A percentile compares a stretch with the other conserved stretches of the same genome.
Evolutionary conservation across 2,113 vertebrate species (phyloP).

Genomic region (Microtus ochrogaster): DNA sequence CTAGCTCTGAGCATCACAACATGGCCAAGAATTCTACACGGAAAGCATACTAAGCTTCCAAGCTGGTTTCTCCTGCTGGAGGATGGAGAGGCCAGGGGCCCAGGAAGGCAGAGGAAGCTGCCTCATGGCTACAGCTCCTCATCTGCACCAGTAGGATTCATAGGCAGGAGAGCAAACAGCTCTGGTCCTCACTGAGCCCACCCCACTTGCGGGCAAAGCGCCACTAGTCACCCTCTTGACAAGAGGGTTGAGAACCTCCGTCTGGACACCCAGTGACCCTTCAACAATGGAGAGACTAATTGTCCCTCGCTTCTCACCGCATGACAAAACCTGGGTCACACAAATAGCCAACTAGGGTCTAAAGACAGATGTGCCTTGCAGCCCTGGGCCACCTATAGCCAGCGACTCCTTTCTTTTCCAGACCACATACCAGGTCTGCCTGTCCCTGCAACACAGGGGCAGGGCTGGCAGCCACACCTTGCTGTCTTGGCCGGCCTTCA

Average conservation of each 20-base stretch:
- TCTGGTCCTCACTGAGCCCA: too few species aligned
- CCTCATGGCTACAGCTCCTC: accelerated
- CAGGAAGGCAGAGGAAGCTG: not conserved
- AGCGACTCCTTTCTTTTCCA: accelerated
- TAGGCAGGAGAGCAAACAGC: not conserved
- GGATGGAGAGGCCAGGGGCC: not conserved
- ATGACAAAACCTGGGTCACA: not conserved
- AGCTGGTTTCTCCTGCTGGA: not conserved
- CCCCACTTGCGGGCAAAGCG: not conserved
- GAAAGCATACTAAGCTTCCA: not conserved
- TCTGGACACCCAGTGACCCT: not conserved
- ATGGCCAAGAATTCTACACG: not conserved
- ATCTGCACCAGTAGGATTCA: not conserved
- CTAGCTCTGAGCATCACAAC: not conserved
- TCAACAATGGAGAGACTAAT: not conserved
- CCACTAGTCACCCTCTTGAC: not conserved
- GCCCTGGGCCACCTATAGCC: not conserved
- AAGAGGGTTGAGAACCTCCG: not conserved
- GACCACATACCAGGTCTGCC: not conserved
- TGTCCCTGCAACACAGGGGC: too few species aligned
- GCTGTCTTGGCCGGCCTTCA: not conserved
- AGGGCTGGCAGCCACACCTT: not conserved
- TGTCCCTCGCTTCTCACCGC: not conserved
- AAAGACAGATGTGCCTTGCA: not conserved
- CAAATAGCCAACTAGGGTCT: not conserved